Evolutionary conservation across 1,140 invertebrate genomes (phyloP).

Genomic region (Pinna nobilis): DNA sequence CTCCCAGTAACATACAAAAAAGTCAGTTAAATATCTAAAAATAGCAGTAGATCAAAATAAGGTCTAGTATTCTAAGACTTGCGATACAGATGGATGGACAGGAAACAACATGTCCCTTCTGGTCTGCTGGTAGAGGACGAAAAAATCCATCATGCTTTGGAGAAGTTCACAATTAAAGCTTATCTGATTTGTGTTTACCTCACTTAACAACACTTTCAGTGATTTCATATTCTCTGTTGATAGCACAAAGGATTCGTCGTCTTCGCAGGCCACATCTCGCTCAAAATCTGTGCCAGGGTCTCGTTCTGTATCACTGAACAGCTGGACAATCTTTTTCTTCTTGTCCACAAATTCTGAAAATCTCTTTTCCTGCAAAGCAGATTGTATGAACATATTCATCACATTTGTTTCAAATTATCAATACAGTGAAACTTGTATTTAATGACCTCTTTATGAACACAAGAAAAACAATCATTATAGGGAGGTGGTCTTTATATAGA

Average conservation of each 20-base stretch:
- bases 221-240: constrained; percentile 65
- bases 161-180: too few species aligned
- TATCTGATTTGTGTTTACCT: constrained; percentile 43
- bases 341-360: constrained; percentile 51
- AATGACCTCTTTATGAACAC: too few species aligned
- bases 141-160: neutral
- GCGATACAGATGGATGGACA: too few species aligned
- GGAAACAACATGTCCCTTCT: neutral
- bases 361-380: constrained; percentile 55
- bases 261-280: constrained; percentile 64
- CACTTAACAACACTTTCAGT: constrained; percentile 49
- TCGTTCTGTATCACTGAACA: constrained; percentile 61
- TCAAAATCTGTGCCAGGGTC: constrained; percentile 66
- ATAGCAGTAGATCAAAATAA: too few species aligned
- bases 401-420: neutral
- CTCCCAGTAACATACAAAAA: too few species aligned
- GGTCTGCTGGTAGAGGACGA: neutral
- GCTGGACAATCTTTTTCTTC: constrained; percentile 56
- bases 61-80: too few species aligned
- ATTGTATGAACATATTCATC: neutral
- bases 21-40: too few species aligned
- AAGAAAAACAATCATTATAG: too few species aligned
- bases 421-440: too few species aligned
- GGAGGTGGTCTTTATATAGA: too few species aligned
- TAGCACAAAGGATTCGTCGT: constrained; percentile 59